Percentiles rank a stretch among this genome's conserved stretches.
Evolutionary conservation across 2,797 vertebrate genomes (phyloP).

Genomic region (Erethizon dorsatum): DNA sequence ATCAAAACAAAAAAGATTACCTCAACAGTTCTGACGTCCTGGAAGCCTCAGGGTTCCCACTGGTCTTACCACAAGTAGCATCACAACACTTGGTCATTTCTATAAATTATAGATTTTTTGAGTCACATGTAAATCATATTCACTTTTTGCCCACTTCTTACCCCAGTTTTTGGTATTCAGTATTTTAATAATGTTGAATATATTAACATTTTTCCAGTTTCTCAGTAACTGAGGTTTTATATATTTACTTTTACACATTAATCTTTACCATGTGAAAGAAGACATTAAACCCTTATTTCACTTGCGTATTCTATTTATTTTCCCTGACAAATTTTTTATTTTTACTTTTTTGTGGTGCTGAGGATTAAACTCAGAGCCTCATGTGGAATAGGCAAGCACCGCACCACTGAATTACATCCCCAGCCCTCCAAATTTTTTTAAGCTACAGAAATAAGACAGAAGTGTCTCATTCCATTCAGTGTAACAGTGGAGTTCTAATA

Average conservation of each 20-base stretch:
- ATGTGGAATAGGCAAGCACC: background rate
- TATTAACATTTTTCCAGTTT: conserved; percentile 46
- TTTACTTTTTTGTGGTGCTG: background rate
- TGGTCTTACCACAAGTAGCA: background rate
- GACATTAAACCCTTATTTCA: conserved; percentile 26
- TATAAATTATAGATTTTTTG: background rate
- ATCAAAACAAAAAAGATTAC: background rate
- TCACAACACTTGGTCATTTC: background rate
- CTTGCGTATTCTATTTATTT: background rate
- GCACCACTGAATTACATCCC: background rate
- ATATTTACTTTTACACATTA: conserved; percentile 13
- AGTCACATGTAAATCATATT: conserved; percentile 1
- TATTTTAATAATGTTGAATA: background rate
- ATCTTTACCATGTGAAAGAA: conserved; percentile 15
- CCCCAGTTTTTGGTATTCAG: background rate
- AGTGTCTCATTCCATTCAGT: background rate
- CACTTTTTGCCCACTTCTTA: background rate
- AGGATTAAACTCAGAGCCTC: background rate
- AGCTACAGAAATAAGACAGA: conserved; percentile 34
- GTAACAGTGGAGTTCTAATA: background rate
- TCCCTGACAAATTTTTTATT: background rate
- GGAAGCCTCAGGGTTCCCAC: background rate
- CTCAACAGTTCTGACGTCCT: background rate
- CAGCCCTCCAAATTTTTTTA: background rate
- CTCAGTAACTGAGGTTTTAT: background rate